Evolutionary conservation across 92 coral and sea anemone species (phyloP).

Genomic region (Heteractis magnifica): DNA sequence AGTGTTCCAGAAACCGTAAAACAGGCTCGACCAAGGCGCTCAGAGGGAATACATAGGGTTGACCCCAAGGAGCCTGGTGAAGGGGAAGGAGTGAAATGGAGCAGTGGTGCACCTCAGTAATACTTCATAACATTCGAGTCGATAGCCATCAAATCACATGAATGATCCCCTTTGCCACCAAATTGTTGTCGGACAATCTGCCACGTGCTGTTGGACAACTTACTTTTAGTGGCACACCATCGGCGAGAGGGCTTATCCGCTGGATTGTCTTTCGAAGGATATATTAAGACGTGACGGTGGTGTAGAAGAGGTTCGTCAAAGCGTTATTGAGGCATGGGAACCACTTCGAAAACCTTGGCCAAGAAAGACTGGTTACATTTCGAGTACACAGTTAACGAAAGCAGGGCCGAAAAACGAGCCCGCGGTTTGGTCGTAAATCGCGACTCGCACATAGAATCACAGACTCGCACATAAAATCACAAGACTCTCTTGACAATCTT

Average conservation of each 20-base stretch:
- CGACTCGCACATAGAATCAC: too few species aligned
- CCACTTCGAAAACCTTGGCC: slow-evolving; percentile 50
- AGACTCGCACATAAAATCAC: too few species aligned
- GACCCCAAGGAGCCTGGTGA: slow-evolving; percentile 49
- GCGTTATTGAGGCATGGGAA: slow-evolving; percentile 30
- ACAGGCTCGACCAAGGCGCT: slow-evolving; percentile 50
- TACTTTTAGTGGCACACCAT: slow-evolving; percentile 21
- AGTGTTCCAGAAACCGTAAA: slow-evolving; percentile 36
- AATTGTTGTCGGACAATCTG: slow-evolving; percentile 27
- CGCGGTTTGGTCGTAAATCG: too few species aligned
- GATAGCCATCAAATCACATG: slow-evolving; percentile 22
- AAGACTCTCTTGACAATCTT: too few species aligned
- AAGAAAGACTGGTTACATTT: too few species aligned
- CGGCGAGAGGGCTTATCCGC: slow-evolving; percentile 53
- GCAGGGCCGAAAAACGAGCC: too few species aligned
- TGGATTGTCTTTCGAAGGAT: too few species aligned
- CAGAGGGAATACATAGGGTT: slow-evolving; percentile 52
- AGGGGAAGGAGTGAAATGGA: slow-evolving; percentile 55
- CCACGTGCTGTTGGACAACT: slow-evolving; percentile 27
- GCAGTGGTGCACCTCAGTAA: slow-evolving; percentile 24
- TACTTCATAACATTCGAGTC: slow-evolving; percentile 52
- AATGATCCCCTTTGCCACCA: slow-evolving; percentile 41
- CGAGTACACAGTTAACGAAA: too few species aligned
- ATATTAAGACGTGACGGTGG: slow-evolving; percentile 30
- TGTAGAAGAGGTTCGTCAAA: slow-evolving; percentile 32